A percentile compares a stretch with the other conserved stretches of the same genome.
phyloP scores from a whole-genome alignment of 2,113 vertebrate genomes.

The Scortum barcoo region DNA sequence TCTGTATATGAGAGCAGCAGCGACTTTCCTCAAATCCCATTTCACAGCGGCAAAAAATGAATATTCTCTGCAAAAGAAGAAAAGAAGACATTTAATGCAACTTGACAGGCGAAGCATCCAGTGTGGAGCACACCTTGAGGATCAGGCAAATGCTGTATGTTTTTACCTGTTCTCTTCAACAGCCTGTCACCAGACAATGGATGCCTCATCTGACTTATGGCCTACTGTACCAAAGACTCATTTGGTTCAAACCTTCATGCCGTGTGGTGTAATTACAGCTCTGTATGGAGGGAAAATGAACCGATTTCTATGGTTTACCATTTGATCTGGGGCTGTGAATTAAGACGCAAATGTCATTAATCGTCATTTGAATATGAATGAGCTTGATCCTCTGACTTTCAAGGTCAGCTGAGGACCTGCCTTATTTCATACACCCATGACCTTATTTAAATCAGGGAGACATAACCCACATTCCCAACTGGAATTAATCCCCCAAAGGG shows the following conservation, averaged over 20 bases:
- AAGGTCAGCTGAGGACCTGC: constrained; percentile 15
- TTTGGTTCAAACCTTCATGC: neutral
- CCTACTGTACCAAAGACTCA: constrained; percentile 7
- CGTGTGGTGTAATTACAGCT: constrained; percentile 11
- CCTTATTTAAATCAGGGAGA: constrained; percentile 5
- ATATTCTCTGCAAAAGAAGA: constrained; percentile 58
- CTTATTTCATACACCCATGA: constrained; percentile 17
- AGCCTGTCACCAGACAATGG: constrained; percentile 42
- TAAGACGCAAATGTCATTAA: constrained; percentile 28
- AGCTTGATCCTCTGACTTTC: constrained; percentile 28
- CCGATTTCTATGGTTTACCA: constrained; percentile 11
- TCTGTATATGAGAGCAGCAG: constrained; percentile 64
- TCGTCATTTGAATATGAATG: constrained; percentile 36
- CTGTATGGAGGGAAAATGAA: constrained; percentile 19
- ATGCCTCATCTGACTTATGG: constrained; percentile 17
- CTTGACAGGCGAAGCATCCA: constrained; percentile 54
- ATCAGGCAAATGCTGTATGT: constrained; percentile 43
- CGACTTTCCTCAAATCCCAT: constrained; percentile 69
- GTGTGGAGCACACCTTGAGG: constrained; percentile 58
- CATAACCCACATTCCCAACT: constrained; percentile 6
- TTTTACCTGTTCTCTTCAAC: constrained; percentile 45
- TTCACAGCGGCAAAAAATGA: constrained; percentile 65
- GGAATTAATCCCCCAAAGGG: constrained; percentile 1
- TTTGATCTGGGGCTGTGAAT: constrained; percentile 15
- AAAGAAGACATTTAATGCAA: constrained; percentile 60